Evolutionary conservation across 2,797 vertebrate genomes (phyloP).

Genomic region (Lagorchestes hirsutus): DNA sequence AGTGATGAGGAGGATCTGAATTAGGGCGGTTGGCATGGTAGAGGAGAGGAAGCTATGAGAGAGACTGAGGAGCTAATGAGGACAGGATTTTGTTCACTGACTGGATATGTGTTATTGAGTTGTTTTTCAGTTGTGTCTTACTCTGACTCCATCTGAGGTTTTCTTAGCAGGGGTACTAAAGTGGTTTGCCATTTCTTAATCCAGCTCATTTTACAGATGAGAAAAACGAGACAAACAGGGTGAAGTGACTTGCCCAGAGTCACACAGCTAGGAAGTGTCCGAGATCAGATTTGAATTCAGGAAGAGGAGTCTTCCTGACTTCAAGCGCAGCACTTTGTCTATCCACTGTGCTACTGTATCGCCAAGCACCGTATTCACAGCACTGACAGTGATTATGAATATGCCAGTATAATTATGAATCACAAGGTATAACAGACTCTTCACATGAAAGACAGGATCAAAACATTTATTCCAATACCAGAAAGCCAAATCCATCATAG

Average conservation of each 20-base stretch:
- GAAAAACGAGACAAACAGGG: background rate
- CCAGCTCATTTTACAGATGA: background rate
- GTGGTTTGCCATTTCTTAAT: background rate
- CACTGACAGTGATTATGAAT: no score
- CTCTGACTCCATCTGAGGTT: background rate
- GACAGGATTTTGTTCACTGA: background rate
- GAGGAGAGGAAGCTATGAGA: background rate
- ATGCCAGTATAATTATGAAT: no score
- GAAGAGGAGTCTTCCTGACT: background rate
- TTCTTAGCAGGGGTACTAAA: background rate
- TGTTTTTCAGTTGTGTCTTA: background rate
- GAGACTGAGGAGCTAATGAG: background rate
- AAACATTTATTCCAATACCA: no score
- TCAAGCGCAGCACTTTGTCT: background rate
- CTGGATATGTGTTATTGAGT: background rate
- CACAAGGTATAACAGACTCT: no score
- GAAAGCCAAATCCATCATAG: no score
- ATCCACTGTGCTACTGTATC: background rate
- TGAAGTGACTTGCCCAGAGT: background rate
- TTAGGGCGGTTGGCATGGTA: no score
- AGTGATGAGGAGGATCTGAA: background rate
- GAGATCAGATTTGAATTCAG: background rate
- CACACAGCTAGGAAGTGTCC: background rate
- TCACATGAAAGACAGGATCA: no score
- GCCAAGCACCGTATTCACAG: no score